phyloP scores from a whole-genome alignment of 2,797 vertebrate genomes.

The Tangara arthus region DNA sequence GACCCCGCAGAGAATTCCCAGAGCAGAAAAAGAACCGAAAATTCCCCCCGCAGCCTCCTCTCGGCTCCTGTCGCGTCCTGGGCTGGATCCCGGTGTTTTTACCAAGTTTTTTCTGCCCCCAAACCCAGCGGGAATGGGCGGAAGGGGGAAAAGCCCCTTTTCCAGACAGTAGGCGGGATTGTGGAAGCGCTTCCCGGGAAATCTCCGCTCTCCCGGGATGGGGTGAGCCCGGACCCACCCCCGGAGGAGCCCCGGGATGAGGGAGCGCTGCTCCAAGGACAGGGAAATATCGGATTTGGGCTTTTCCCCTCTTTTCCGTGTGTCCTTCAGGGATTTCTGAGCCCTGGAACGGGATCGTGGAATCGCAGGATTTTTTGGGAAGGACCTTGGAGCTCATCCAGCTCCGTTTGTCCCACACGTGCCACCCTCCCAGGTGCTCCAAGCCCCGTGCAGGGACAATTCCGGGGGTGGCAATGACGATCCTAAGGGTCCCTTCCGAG shows the following conservation, averaged over 20 bases:
- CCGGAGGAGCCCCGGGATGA: too few relatives aligned
- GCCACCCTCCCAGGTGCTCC: background rate
- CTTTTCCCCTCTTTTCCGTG: fast-evolving
- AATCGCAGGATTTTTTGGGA: background rate
- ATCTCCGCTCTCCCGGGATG: background rate
- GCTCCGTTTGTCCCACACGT: background rate
- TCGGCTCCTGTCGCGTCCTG: fast-evolving
- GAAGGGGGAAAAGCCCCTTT: fast-evolving
- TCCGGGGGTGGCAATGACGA: background rate
- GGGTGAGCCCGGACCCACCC: fast-evolving
- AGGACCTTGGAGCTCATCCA: background rate
- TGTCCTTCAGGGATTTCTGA: background rate
- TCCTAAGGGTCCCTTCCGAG: background rate
- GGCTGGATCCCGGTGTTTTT: fast-evolving
- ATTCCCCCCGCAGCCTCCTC: background rate
- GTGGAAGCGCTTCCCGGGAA: background rate
- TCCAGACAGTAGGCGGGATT: fast-evolving
- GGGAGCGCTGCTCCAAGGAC: background rate
- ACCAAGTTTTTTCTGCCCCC: background rate
- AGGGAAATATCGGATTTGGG: fast-evolving
- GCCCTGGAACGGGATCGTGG: background rate
- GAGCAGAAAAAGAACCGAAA: background rate
- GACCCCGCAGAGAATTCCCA: background rate
- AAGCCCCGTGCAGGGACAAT: background rate
- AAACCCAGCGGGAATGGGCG: fast-evolving